Conservation (phyloP, 2,888 invertebrate genomes). For the Torymus auratus region DNA sequence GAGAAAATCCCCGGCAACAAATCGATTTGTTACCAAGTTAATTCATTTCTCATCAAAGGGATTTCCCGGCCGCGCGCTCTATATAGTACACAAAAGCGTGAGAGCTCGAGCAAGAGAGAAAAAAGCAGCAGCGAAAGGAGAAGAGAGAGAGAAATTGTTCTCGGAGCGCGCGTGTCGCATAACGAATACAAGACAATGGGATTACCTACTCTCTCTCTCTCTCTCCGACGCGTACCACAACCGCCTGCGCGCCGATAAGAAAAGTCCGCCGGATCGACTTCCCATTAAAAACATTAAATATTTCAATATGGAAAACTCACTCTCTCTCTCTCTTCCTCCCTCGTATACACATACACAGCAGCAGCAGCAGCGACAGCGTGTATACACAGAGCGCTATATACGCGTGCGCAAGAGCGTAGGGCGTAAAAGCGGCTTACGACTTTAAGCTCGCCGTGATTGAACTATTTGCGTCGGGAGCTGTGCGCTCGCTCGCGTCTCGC, state of each 20-base stretch:
- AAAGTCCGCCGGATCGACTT: constrained; percentile 63
- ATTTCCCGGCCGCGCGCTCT: constrained; percentile 29
- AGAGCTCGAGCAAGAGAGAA: background rate
- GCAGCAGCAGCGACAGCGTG: too few species aligned
- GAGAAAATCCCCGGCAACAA: constrained; percentile 34
- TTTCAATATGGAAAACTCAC: constrained; percentile 65
- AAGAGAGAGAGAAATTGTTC: constrained; percentile 8
- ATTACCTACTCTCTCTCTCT: constrained; percentile 21
- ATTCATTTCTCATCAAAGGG: constrained; percentile 56
- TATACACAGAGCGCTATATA: too few species aligned
- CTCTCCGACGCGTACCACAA: background rate
- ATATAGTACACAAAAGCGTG: constrained; percentile 25
- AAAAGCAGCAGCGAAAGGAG: background rate
- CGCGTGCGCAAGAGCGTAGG: background rate
- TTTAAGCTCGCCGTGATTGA: constrained; percentile 70
- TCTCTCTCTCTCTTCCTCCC: too few species aligned
- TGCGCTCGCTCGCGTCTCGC: constrained; percentile 28
- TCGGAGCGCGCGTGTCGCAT: background rate
- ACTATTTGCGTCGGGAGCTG: constrained; percentile 68
- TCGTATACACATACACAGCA: too few species aligned
- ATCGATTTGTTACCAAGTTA: constrained; percentile 56
- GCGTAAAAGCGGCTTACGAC: constrained; percentile 63
- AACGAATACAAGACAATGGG: constrained; percentile 51
- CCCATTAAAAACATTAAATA: constrained; percentile 70
- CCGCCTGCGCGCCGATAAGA: constrained; percentile 39